Evolutionary conservation across 2,888 invertebrate species (phyloP).

Genomic region (Palloptera scutellata): DNA sequence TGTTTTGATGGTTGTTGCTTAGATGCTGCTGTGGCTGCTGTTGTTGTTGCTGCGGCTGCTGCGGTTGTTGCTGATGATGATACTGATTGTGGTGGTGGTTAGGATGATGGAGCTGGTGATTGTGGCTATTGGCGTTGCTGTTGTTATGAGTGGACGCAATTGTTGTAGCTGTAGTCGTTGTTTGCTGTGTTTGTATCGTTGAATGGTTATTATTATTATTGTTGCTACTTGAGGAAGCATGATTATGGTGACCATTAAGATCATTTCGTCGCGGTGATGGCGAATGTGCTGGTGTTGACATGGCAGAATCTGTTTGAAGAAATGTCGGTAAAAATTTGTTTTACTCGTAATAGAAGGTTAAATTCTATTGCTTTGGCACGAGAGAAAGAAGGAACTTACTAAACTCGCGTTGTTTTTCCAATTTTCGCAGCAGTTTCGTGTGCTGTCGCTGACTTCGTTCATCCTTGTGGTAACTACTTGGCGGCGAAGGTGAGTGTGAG

Average conservation of each 20-base stretch:
- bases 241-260: constrained; percentile 65
- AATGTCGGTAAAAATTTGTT: not conserved
- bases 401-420: constrained; percentile 73
- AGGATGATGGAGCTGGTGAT: constrained; percentile 29
- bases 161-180: constrained; percentile 22
- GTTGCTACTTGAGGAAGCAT: constrained; percentile 22
- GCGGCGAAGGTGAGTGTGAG: constrained; percentile 75
- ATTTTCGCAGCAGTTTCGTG: constrained; percentile 78
- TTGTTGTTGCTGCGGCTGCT: constrained; percentile 23
- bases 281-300: constrained; percentile 69
- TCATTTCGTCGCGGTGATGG: constrained; percentile 76
- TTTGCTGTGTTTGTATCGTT: constrained; percentile 32
- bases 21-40: constrained; percentile 40
- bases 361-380: not conserved
- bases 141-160: constrained; percentile 26
- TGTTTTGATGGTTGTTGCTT: constrained; percentile 42
- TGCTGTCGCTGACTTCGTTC: constrained; percentile 81
- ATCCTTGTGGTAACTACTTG: constrained; percentile 77
- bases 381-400: constrained; percentile 62
- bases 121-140: constrained; percentile 41
- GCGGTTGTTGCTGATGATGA: constrained; percentile 7
- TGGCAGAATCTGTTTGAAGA: constrained; percentile 50
- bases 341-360: not conserved
- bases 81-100: constrained; percentile 14
- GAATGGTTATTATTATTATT: constrained; percentile 32